These are phyloP conservation scores for Numenius arquata DNA, from an alignment of 2,113 vertebrate species.

Conservation along the genomic window DNA sequence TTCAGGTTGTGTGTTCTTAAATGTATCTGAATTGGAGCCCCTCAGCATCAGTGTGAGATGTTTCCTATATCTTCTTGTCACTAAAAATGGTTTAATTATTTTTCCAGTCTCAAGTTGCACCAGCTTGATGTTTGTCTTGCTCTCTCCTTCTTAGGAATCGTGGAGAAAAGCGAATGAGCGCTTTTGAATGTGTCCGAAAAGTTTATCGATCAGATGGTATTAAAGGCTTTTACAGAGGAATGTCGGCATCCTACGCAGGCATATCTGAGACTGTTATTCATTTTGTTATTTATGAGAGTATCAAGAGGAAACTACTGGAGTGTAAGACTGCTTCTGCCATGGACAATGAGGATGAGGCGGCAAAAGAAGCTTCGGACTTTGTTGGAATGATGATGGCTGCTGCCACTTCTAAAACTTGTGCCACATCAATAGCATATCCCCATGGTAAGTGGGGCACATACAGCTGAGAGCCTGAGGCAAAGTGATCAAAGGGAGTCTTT, in stretches of 20 bases:
- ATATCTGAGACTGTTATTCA: constrained; percentile 99
- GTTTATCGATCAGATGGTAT: constrained; percentile 93
- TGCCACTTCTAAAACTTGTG: constrained; percentile 97
- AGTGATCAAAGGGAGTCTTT: background rate
- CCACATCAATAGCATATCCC: constrained; percentile 94
- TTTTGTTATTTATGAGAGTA: constrained; percentile 98
- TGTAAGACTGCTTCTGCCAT: constrained; percentile 80
- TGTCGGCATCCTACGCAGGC: constrained; percentile 97
- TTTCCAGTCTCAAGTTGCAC: background rate
- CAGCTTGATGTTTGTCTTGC: background rate
- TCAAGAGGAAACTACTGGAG: constrained; percentile 90
- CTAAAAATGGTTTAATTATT: background rate
- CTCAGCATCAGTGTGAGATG: background rate
- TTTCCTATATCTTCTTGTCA: background rate
- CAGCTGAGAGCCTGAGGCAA: background rate
- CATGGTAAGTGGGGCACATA: constrained; percentile 79
- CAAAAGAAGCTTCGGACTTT: constrained; percentile 94
- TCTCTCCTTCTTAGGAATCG: constrained; percentile 78
- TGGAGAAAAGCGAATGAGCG: constrained; percentile 90
- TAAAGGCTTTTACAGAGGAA: constrained; percentile 95
- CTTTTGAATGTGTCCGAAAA: constrained; percentile 88
- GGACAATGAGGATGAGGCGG: constrained; percentile 85
- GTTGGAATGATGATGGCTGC: constrained; percentile 97
- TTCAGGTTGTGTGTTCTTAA: background rate
- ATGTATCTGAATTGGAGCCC: background rate